Base-by-base conservation (phyloP, 2,888 invertebrate genomes). In the Leptopilina myrica region DNA sequence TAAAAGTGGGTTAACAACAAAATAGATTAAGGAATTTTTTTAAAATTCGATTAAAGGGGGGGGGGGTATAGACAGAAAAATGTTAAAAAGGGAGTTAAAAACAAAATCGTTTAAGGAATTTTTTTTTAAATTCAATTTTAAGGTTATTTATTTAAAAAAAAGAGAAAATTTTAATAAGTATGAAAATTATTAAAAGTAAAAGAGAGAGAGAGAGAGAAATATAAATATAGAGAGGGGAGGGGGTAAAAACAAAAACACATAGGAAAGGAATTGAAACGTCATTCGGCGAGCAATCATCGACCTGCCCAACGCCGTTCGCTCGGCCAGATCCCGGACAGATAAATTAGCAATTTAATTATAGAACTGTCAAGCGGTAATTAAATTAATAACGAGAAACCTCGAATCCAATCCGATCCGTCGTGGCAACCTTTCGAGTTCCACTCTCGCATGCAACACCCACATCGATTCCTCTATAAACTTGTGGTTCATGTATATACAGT, bases 341-440 rank as follows among this genome's bases (percentile, higher is more conserved):
- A 90, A 91, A 91, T 91, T 91, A 89, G 89, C 90, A 90, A 90
- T 91, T 91, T 91, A 91, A 91, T 91, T 90, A 90, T 89, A 88
- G 90, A 90, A 90, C 91, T 91, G 91, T 91, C 91, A 89, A 89
- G 86, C 87, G 88, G 88, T 90, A 91, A 91, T 91, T 90, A 91
- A 91, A 91, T 91, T 91, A 90, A 91, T 91, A 91, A 91, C 89
- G 89, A 90, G 90, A 89, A 88, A 89, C 87, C 87, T 88, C 89
- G 87, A 87, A 88, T 88, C 87, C 88, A 89, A 88, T 88, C 85
- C 86, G 87, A 88, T 87, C 87, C 88, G 86, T 87, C 88, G 87
- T 88, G 84, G 88, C 89, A 87, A 87, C 87, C 87, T 88, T 89
- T 87, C 86, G 85, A 85, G 86, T 85, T 80, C 80, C 78, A 78